These are phyloP conservation scores for Gulo gulo DNA, from an alignment of 2,113 vertebrate species.

Conservation along the genomic window DNA sequence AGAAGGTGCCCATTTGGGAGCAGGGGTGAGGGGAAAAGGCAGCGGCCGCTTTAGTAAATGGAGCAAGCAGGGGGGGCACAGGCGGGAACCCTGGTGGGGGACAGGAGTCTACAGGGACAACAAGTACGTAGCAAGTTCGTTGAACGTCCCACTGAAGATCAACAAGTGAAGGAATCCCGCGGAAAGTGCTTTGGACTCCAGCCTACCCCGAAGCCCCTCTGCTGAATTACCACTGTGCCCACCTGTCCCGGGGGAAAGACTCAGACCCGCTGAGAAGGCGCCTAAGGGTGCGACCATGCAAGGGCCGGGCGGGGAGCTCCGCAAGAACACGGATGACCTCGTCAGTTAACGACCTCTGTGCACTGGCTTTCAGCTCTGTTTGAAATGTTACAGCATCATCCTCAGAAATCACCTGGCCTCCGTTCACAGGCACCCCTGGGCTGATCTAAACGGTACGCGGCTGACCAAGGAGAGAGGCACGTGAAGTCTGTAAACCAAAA, in stretches of 20 bases:
- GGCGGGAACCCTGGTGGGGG: background rate
- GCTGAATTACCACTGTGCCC: too few species aligned
- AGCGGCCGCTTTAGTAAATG: background rate
- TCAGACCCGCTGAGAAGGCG: background rate
- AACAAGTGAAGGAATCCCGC: background rate
- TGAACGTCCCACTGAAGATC: background rate
- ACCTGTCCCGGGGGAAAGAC: background rate
- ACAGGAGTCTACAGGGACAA: background rate
- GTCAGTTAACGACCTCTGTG: background rate
- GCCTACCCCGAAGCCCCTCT: background rate
- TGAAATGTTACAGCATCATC: background rate
- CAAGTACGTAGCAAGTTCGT: background rate
- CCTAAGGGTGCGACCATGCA: rapidly evolving
- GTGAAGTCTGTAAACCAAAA: background rate
- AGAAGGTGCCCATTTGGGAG: rapidly evolving
- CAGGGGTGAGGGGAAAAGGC: background rate
- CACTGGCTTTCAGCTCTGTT: background rate
- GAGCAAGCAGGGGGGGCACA: too few species aligned
- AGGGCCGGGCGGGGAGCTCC: rapidly evolving
- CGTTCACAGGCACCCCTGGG: background rate
- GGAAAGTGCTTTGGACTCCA: background rate
- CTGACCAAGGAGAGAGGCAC: background rate
- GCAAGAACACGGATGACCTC: too few species aligned
- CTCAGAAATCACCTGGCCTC: background rate
- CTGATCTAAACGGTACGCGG: rapidly evolving